phyloP scores from a whole-genome alignment of 2,113 vertebrate species.

The Anhinga rufa region DNA sequence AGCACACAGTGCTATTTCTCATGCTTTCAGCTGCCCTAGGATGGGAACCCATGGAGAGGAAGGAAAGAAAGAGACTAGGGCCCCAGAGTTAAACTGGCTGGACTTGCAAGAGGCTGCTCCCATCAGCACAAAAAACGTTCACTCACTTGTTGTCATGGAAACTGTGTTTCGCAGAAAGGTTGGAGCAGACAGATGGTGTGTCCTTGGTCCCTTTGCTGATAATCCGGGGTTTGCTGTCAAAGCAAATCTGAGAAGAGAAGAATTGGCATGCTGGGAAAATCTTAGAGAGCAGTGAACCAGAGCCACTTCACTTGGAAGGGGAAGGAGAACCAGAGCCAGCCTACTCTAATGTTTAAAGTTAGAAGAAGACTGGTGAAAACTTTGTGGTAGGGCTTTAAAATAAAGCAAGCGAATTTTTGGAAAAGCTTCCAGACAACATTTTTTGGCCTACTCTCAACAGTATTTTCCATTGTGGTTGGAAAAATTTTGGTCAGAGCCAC shows the following conservation, averaged over 20 bases:
- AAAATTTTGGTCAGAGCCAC: conserved; percentile 9
- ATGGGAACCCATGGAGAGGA: neutral
- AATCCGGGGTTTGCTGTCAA: conserved; percentile 88
- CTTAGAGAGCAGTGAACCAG: conserved; percentile 26
- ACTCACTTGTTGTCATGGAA: conserved; percentile 93
- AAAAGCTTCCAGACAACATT: neutral
- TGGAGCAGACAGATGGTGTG: conserved; percentile 83
- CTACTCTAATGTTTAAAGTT: conserved; percentile 32
- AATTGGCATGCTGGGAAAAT: conserved; percentile 36
- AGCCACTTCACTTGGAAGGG: neutral
- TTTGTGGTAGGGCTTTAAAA: conserved; percentile 23
- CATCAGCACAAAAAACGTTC: neutral
- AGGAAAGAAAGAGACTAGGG: neutral
- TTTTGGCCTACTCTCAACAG: conserved; percentile 1
- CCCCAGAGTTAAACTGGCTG: neutral
- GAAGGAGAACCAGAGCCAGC: neutral
- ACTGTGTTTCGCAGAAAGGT: conserved; percentile 78
- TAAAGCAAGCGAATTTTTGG: neutral
- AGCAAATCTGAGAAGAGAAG: conserved; percentile 82
- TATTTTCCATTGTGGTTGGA: conserved; percentile 49
- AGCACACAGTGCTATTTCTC: neutral
- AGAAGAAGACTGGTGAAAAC: conserved; percentile 13
- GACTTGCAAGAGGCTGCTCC: neutral
- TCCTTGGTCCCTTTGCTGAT: conserved; percentile 89
- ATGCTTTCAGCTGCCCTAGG: neutral